Conservation (phyloP, 2,888 invertebrate genomes). For the Itoplectis maculator region DNA sequence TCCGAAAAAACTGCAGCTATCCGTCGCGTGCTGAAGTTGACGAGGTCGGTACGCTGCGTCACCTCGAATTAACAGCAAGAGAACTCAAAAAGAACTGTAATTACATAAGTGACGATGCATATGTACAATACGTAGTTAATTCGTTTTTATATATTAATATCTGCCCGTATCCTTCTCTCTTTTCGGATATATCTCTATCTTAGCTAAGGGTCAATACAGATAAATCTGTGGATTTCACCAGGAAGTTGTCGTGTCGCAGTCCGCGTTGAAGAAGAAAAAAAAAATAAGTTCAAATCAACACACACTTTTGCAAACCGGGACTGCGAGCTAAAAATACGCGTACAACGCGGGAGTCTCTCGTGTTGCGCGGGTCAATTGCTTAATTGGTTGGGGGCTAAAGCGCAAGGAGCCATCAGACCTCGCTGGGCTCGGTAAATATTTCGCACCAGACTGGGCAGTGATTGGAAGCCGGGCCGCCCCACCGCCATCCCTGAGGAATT, state of each 20-base stretch:
- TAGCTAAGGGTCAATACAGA: constrained; percentile 32
- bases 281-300: constrained; percentile 30
- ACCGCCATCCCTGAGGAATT: constrained; percentile 93
- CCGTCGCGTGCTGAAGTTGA: neutral
- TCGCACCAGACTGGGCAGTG: constrained; percentile 93
- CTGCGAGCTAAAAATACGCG: constrained; percentile 41
- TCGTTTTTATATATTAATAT: constrained; percentile 63
- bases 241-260: constrained; percentile 42
- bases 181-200: constrained; percentile 29
- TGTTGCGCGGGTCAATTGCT: constrained; percentile 40
- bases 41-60: neutral
- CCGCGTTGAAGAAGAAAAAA: constrained; percentile 44
- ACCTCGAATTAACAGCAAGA: neutral
- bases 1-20: constrained; percentile 3
- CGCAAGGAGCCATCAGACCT: constrained; percentile 59
- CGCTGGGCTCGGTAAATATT: constrained; percentile 82
- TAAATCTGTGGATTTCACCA: constrained; percentile 48
- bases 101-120: constrained; percentile 51
- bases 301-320: constrained; percentile 56
- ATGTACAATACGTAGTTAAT: constrained; percentile 59
- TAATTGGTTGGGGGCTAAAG: constrained; percentile 21
- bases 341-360: constrained; percentile 16
- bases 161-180: neutral
- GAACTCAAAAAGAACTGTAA: constrained; percentile 39
- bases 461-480: constrained; percentile 92